Percentiles rank a stretch among this genome's conserved stretches.
Evolutionary conservation across 2,113 vertebrate genomes (phyloP).

Genomic region (Taurulus bubalis): DNA sequence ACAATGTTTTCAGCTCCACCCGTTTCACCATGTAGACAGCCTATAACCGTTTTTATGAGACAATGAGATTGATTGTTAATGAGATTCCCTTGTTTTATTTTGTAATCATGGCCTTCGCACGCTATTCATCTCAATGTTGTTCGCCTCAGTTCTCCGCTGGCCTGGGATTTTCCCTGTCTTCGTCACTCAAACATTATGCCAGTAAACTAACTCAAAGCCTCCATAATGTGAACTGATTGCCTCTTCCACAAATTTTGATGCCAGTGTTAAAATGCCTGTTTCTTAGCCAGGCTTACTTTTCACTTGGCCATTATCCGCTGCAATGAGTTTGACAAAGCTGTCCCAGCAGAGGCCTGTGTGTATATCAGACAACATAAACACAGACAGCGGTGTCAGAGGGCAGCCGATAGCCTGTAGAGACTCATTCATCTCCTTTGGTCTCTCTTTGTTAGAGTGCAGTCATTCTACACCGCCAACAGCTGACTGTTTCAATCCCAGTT

Average conservation of each 20-base stretch:
- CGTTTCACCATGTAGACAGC: constrained; percentile 3
- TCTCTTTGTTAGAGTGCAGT: constrained; percentile 55
- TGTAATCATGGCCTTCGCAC: constrained; percentile 21
- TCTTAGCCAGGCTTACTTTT: constrained; percentile 25
- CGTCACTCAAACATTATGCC: not conserved
- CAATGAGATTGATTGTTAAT: constrained; percentile 39
- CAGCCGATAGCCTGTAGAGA: constrained; percentile 65
- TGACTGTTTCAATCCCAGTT: constrained; percentile 46
- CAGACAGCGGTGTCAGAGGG: constrained; percentile 74
- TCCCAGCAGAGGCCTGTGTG: constrained; percentile 50
- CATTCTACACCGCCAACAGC: constrained; percentile 40
- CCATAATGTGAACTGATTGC: constrained; percentile 31
- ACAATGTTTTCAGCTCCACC: constrained; percentile 21
- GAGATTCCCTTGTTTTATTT: constrained; percentile 23
- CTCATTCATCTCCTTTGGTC: constrained; percentile 73
- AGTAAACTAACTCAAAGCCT: constrained; percentile 20
- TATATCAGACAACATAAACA: constrained; percentile 69
- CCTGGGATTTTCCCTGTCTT: constrained; percentile 22
- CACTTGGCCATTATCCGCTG: constrained; percentile 39
- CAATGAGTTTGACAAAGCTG: constrained; percentile 49
- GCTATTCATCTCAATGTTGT: constrained; percentile 22
- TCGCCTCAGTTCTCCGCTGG: constrained; percentile 7
- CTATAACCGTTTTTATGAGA: constrained; percentile 28
- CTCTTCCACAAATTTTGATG: constrained; percentile 17
- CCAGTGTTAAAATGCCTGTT: constrained; percentile 36